Conservation (phyloP, 2,888 invertebrate genomes). For the Pseudococcus longispinus region DNA sequence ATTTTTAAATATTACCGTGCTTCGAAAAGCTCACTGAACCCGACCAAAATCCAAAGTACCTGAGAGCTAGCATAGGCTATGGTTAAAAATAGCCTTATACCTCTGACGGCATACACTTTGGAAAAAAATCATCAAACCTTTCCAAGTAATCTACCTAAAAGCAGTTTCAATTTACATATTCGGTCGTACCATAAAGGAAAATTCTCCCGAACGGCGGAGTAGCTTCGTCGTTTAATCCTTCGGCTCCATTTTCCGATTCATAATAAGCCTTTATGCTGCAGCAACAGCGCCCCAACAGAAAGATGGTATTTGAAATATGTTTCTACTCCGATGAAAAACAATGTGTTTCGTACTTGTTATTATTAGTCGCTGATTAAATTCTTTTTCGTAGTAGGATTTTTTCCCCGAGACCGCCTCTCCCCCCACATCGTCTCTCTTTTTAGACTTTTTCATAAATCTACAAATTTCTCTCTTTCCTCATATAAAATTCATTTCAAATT, state of each 20-base stretch:
- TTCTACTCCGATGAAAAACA: constrained; percentile 31
- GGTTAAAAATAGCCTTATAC: background rate
- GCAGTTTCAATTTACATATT: constrained; percentile 11
- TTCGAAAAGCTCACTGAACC: constrained; percentile 25
- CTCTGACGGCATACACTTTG: background rate
- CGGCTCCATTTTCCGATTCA: background rate
- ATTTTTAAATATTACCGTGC: background rate
- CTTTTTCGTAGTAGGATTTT: background rate
- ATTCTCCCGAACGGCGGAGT: background rate
- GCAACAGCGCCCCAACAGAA: background rate
- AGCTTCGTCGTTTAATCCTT: background rate
- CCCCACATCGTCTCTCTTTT: background rate
- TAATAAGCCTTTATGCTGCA: background rate
- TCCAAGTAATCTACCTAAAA: background rate
- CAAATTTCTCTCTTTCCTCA: constrained; percentile 24
- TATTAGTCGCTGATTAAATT: constrained; percentile 30
- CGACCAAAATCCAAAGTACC: background rate
- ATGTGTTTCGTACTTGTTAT: constrained; percentile 29
- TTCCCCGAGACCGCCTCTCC: background rate
- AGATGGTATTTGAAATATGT: constrained; percentile 34
- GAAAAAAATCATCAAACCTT: background rate
- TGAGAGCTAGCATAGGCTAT: no score
- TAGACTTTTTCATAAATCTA: constrained; percentile 15
- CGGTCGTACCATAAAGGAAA: background rate
- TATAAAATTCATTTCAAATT: constrained; percentile 24